Evolutionary conservation across 2,888 invertebrate species (phyloP), one percentile per base, ranked within the genome.

Genomic region (Steinernema carpocapsae): DNA sequence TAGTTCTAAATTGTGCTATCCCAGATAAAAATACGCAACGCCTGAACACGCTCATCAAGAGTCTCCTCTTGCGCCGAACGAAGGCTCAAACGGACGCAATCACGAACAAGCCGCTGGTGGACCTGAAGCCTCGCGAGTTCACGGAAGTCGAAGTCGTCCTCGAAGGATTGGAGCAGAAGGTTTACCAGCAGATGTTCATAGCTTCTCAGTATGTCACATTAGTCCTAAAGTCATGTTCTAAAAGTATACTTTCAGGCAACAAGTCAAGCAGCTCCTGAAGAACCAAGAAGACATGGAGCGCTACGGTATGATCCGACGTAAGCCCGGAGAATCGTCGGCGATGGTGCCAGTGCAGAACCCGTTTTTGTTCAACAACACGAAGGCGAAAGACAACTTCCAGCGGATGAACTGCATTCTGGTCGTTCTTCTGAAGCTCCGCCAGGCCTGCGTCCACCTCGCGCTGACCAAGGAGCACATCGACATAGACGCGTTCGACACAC

Each of bases 361-460:
- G 17, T 59, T 56, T n/a, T 1, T 71, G 76, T 77, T 56, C 73
- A 77, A 45, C n/a, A 74, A 81, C 10, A 32, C 77, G 52, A 70
- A 82, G 24, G 70, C 76, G 10, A 26, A 32, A 17, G 79, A 79
- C 59, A 70, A 75, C 29, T 79, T 79, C 73, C 76, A 79, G 48
- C 56, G 51, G 45, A 80, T 79, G 79, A 78, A 75, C 1, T 80
- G 79, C 43, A 87, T 90, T 24, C 82, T 97, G 79, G 93, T 94
- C 0, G 90, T 95, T 0, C 88, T 97, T 17, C 88, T 96, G 74
- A 91, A 96, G 14, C 89, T 97, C 76, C 91, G 96, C 0, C 96
- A 97, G 88, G 92, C 94, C 76, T 94, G 94, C 87, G 93, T 94
- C 86, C 95, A 96, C 90, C 93, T 95, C 37, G 92, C 92, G 0